phyloP scores from a whole-genome alignment of 2,113 vertebrate genomes.

The Rhinopomastus cyanomelas region DNA sequence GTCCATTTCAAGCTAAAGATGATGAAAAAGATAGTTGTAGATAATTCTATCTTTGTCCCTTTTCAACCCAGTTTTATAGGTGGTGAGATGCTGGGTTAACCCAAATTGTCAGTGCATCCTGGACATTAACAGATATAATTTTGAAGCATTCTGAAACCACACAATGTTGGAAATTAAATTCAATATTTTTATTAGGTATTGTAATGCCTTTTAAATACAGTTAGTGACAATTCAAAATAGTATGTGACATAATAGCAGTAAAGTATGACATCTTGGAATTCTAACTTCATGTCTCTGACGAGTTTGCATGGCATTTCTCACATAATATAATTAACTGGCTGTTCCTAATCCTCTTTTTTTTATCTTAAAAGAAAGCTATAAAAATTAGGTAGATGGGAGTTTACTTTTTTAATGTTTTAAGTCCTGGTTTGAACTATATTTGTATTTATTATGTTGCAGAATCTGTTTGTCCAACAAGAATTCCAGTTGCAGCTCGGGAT shows the following conservation, averaged over 20 bases:
- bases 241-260: not conserved
- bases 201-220: not conserved
- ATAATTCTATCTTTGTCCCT: not conserved
- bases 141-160: not conserved
- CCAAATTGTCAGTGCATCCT: not conserved
- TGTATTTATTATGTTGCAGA: conserved; percentile 76
- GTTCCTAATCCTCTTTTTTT: not conserved
- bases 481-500: conserved; percentile 88
- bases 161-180: not conserved
- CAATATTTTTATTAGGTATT: not conserved
- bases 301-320: not conserved
- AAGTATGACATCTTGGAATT: not conserved
- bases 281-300: not conserved
- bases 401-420: not conserved
- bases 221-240: not conserved
- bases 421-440: not conserved
- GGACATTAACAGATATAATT: not conserved
- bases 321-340: not conserved
- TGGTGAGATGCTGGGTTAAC: not conserved
- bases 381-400: not conserved
- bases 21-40: not conserved
- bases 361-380: not conserved
- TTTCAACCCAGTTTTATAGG: not conserved
- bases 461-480: conserved; percentile 91
- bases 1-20: not conserved